A percentile compares a stretch with the other conserved stretches of the same genome.
Conservation (phyloP, 2,113 vertebrate species). For the Gambusia affinis region DNA sequence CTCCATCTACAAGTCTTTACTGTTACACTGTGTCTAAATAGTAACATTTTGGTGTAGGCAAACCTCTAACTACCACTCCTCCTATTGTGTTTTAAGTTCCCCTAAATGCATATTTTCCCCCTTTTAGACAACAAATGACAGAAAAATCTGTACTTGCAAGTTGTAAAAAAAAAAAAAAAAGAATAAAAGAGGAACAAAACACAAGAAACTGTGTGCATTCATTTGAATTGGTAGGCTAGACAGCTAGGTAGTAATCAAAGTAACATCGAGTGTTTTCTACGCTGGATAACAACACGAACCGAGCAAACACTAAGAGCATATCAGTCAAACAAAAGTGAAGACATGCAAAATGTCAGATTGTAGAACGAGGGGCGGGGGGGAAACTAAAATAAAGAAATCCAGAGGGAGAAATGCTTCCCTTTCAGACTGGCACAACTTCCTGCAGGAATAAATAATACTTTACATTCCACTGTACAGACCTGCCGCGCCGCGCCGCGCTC, state of each 20-base stretch:
- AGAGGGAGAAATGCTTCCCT: conserved; percentile 56
- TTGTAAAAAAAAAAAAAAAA: conserved; percentile 14
- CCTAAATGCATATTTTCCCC: conserved; percentile 24
- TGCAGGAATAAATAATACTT: conserved; percentile 82
- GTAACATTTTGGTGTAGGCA: conserved; percentile 15
- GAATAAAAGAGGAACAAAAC: conserved; percentile 4
- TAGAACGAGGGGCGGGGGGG: conserved; percentile 61
- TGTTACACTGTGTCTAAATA: not conserved
- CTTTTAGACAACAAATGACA: conserved; percentile 31
- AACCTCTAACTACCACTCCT: not conserved
- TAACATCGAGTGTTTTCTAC: conserved; percentile 61
- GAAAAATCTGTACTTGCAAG: conserved; percentile 20
- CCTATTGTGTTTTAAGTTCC: conserved; percentile 5
- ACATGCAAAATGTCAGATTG: conserved; percentile 79
- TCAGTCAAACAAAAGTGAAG: conserved; percentile 77
- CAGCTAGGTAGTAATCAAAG: conserved; percentile 50
- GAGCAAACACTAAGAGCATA: conserved; percentile 80
- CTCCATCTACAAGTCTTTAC: not conserved
- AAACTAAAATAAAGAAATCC: conserved; percentile 39
- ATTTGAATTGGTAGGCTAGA: conserved; percentile 48
- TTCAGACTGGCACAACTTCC: conserved; percentile 71
- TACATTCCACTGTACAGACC: conserved; percentile 75
- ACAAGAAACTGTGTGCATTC: conserved; percentile 34
- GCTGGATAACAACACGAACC: conserved; percentile 71
- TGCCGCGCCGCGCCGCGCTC: conserved; percentile 50